Conservation (phyloP, 2,113 vertebrate species). For the Oenanthe melanoleuca region DNA sequence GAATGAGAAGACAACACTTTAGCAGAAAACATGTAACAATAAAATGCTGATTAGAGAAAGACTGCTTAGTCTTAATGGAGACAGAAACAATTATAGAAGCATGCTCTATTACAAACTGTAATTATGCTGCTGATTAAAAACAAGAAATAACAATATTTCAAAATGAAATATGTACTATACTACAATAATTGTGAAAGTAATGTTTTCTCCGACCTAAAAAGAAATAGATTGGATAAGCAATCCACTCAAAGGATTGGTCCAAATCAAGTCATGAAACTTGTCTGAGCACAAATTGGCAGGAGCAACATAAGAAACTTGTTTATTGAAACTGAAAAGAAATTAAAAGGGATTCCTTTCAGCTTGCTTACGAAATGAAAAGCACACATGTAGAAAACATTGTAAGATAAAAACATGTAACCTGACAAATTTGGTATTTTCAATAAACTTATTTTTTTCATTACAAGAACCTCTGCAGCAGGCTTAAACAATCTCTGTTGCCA, state of each 20-base stretch:
- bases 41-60: conserved; percentile 42
- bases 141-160: conserved; percentile 14
- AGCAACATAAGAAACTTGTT: neutral
- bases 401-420: neutral
- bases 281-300: neutral
- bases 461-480: neutral
- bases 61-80: conserved; percentile 5
- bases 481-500: neutral
- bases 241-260: neutral
- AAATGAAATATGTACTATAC: neutral
- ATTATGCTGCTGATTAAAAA: conserved; percentile 28
- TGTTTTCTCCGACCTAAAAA: neutral
- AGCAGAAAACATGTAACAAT: conserved; percentile 6
- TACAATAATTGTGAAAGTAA: neutral
- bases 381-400: neutral
- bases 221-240: neutral
- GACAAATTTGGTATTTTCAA: neutral
- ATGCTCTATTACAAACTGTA: neutral
- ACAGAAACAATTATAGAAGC: neutral
- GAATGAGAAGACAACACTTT: neutral
- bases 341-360: neutral
- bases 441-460: neutral
- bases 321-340: neutral
- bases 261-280: neutral
- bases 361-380: neutral